Conservation (phyloP, 2,797 vertebrate genomes). For the Girardinus metallicus region DNA sequence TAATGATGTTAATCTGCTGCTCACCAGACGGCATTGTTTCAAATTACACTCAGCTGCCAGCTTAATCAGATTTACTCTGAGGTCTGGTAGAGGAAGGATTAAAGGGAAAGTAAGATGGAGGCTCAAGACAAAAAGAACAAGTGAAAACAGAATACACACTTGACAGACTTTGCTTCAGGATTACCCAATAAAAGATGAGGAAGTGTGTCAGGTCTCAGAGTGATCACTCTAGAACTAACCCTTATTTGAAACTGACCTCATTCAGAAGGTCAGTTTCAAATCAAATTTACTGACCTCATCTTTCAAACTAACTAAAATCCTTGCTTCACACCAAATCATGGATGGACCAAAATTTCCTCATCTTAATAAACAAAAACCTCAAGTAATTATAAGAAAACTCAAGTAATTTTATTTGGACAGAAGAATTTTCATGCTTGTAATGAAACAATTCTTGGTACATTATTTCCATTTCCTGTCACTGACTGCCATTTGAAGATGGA, state of each 20-base stretch:
- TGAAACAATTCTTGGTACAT: too few species aligned
- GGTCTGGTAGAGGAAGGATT: constrained; percentile 12
- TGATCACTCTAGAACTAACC: not conserved
- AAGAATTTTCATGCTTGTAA: too few species aligned
- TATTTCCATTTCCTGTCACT: too few species aligned
- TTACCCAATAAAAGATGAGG: not conserved
- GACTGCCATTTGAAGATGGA: too few species aligned
- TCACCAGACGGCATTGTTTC: not conserved
- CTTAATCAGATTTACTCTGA: constrained; percentile 1
- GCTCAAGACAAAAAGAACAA: constrained; percentile 1
- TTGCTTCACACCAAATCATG: not conserved
- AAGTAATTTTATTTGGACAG: too few species aligned
- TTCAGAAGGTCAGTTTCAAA: not conserved
- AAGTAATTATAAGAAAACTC: too few species aligned
- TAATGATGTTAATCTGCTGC: not conserved
- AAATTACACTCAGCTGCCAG: not conserved
- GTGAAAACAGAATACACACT: not conserved
- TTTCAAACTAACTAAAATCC: not conserved
- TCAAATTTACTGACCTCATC: not conserved
- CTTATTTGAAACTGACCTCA: not conserved
- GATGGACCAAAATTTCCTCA: too few species aligned
- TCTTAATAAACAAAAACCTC: too few species aligned
- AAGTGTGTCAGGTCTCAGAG: not conserved
- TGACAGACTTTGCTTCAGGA: not conserved
- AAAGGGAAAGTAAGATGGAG: not conserved